phyloP scores from a whole-genome alignment of 2,888 invertebrate genomes.

The Scaptomyza cyrtandrae region DNA sequence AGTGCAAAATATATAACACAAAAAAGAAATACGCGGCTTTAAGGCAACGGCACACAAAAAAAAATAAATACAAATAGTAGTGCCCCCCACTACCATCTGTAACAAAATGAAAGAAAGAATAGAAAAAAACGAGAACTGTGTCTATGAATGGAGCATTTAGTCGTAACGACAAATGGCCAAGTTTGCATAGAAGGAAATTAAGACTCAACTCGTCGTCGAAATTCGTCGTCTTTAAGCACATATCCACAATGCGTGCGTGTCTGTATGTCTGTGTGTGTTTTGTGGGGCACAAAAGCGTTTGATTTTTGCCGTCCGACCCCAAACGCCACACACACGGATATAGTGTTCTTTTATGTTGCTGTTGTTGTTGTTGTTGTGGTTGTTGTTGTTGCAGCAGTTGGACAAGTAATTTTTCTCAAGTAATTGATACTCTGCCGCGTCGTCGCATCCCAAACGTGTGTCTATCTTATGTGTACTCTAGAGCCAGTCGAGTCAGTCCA shows the following conservation, averaged over 20 bases:
- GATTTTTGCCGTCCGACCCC: slow-evolving; percentile 61
- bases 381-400: slow-evolving; percentile 43
- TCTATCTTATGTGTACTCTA: slow-evolving; percentile 28
- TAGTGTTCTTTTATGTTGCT: background rate
- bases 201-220: slow-evolving; percentile 45
- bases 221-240: slow-evolving; percentile 28
- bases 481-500: slow-evolving; percentile 30
- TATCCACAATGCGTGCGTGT: too few species aligned
- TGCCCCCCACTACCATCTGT: slow-evolving; percentile 10
- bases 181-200: slow-evolving; percentile 72
- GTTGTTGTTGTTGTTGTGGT: slow-evolving; percentile 8
- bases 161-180: slow-evolving; percentile 72
- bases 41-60: slow-evolving; percentile 19
- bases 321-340: slow-evolving; percentile 51
- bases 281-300: slow-evolving; percentile 59
- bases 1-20: slow-evolving; percentile 79
- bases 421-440: slow-evolving; percentile 81
- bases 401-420: slow-evolving; percentile 81
- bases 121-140: slow-evolving; percentile 10
- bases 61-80: slow-evolving; percentile 11
- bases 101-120: slow-evolving; percentile 1
- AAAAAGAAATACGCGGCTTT: slow-evolving; percentile 60
- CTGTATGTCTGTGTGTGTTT: background rate
- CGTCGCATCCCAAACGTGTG: slow-evolving; percentile 43
- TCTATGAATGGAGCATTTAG: slow-evolving; percentile 74